A percentile compares a stretch with the other conserved stretches of the same genome.
phyloP scores from a whole-genome alignment of 2,113 vertebrate species.

The Conger conger region DNA sequence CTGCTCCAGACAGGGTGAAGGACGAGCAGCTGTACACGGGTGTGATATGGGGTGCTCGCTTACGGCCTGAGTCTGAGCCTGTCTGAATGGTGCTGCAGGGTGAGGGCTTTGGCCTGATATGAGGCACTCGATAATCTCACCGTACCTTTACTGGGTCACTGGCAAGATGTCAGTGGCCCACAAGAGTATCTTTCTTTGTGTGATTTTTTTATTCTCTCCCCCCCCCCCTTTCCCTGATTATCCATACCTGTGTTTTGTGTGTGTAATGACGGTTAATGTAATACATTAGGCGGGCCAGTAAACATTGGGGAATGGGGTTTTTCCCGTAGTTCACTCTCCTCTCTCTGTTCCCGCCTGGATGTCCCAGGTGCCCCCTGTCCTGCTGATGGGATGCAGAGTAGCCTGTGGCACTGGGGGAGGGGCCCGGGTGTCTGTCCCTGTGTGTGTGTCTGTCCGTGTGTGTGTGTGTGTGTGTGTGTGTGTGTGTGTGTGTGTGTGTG shows the following conservation, averaged over 20 bases:
- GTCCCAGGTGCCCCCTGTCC: background rate
- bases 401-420: background rate
- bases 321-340: background rate
- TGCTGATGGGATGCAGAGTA: background rate
- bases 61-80: too few species aligned
- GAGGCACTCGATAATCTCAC: too few species aligned
- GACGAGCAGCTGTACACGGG: too few species aligned
- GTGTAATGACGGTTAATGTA: background rate
- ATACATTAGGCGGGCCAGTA: background rate
- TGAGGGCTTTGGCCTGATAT: too few species aligned
- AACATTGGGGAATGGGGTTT: background rate
- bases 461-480: too few species aligned
- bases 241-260: background rate
- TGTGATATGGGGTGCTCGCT: too few species aligned
- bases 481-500: too few species aligned
- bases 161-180: too few species aligned
- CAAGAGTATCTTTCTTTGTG: too few species aligned
- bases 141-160: too few species aligned
- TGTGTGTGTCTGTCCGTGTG: background rate
- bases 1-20: too few species aligned
- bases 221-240: background rate
- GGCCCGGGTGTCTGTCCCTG: background rate
- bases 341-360: background rate
- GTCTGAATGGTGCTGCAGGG: too few species aligned
- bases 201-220: background rate